These are phyloP conservation scores for Calidris pygmaea DNA, from an alignment of 2,113 vertebrate species.

Conservation along the genomic window DNA sequence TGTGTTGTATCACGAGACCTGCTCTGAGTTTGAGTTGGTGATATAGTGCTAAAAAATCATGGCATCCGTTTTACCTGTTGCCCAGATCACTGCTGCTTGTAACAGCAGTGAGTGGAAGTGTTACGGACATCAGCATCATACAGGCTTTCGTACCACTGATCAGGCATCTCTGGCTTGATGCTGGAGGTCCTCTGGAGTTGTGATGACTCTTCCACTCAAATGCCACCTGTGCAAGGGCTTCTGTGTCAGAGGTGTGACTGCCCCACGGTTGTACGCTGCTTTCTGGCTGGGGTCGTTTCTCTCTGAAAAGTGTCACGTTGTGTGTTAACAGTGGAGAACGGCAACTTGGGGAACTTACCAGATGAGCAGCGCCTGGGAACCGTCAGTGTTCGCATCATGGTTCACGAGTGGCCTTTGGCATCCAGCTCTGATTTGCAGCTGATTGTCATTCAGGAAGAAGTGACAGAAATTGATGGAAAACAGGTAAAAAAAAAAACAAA, in stretches of 20 bases:
- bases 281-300: background rate
- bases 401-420: conserved; percentile 84
- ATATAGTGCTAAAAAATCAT: background rate
- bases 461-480: conserved; percentile 88
- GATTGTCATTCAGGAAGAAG: conserved; percentile 88
- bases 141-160: background rate
- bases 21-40: background rate
- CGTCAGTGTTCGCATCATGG: conserved; percentile 86
- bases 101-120: background rate
- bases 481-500: conserved; percentile 72
- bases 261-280: background rate
- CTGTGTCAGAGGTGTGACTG: background rate
- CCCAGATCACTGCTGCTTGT: background rate
- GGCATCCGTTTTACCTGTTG: background rate
- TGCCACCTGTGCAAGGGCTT: background rate
- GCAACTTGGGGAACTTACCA: conserved; percentile 66
- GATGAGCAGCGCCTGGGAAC: conserved; percentile 78
- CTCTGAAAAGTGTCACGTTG: background rate
- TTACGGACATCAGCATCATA: background rate
- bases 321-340: conserved; percentile 77
- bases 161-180: background rate
- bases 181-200: background rate
- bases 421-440: conserved; percentile 81
- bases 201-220: background rate
- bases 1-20: background rate